Base-by-base conservation (phyloP, 37 sponge, comb jelly and placozoan species). In the Lycopodina hypogea region DNA sequence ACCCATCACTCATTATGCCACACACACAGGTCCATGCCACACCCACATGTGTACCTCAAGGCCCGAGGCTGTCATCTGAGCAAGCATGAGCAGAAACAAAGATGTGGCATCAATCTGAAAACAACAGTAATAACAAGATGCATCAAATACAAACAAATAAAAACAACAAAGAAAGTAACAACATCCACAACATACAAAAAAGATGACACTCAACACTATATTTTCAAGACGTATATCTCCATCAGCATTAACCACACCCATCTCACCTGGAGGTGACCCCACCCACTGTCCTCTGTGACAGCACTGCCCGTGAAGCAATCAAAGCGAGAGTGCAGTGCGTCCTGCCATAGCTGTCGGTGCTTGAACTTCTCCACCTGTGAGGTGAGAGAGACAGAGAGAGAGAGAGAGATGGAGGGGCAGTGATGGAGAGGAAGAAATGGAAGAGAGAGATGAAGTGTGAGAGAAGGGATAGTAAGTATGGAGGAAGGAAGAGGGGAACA, bases 11-110 rank as follows among this genome's bases (percentile, higher is more conserved):
- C n/a, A n/a, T n/a, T n/a, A n/a, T n/a, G n/a, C n/a, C n/a, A n/a
- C n/a, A n/a, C n/a, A n/a, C n/a, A n/a, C n/a, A n/a, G n/a, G n/a
- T n/a, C n/a, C n/a, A 4, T 45, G 48, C 48, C 48, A 45, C 48
- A 45, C 48, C 48, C 48, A 45, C 8, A 4, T 70, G 48, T 28
- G n/a, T 55, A 92, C 93, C 78, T 88, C 63, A n/a, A 89, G 68
- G n/a, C 90, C 96, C 32, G 93, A 83, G 18, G 81, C 82, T 58
- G 87, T 92, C 96, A 96, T 90, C 59, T 96, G 93, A 38, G 91
- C 85, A 59, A 96, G 56, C 23, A 72, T 74, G n/a, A 93, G 85
- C 50, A 96, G 84, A 72, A 73, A 96, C 18, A 96, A 58, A 30
- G 93, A 78, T 0, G 84, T 75, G 14, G 85, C 85, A 78, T 92